Conservation (phyloP, 1,140 invertebrate species). For the Drosophila erecta region DNA sequence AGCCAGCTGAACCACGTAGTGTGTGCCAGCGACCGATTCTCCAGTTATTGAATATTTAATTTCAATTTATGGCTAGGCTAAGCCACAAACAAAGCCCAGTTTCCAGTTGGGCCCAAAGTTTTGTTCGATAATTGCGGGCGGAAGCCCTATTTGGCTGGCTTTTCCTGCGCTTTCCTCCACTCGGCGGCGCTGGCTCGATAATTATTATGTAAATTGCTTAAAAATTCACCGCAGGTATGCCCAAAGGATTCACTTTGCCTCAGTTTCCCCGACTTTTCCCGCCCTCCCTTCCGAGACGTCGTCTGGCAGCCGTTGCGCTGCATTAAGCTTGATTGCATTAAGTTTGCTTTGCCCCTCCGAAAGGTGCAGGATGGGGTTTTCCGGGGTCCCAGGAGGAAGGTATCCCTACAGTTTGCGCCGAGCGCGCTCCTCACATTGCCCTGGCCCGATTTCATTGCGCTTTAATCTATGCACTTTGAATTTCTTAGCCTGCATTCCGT, state of each 20-base stretch:
- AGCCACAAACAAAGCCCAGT: slow-evolving; percentile 28
- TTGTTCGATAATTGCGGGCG: slow-evolving; percentile 69
- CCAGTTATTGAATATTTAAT: slow-evolving; percentile 42
- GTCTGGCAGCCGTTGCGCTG: slow-evolving; percentile 73
- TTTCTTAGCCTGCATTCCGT: slow-evolving; percentile 76
- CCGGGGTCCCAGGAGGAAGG: background rate
- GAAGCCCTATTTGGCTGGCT: slow-evolving; percentile 16
- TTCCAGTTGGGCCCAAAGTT: slow-evolving; percentile 59
- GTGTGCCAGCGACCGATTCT: background rate
- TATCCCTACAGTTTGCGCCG: slow-evolving; percentile 21
- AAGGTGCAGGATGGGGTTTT: slow-evolving; percentile 8
- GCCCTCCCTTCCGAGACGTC: slow-evolving; percentile 15
- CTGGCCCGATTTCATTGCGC: slow-evolving; percentile 44
- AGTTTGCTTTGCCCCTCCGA: slow-evolving; percentile 71
- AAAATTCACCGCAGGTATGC: slow-evolving; percentile 79
- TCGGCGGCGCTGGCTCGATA: slow-evolving; percentile 59
- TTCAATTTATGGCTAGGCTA: slow-evolving; percentile 35
- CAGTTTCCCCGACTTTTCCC: slow-evolving; percentile 1
- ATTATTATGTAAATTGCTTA: slow-evolving; percentile 82
- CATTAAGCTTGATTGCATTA: slow-evolving; percentile 81
- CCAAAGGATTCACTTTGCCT: slow-evolving; percentile 74
- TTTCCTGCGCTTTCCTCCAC: slow-evolving; percentile 16
- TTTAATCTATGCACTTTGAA: slow-evolving; percentile 78
- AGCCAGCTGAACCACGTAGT: too few relatives aligned
- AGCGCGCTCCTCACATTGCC: slow-evolving; percentile 13